Base-by-base conservation (phyloP, 2,888 invertebrate species). In the Pseudococcus longispinus region DNA sequence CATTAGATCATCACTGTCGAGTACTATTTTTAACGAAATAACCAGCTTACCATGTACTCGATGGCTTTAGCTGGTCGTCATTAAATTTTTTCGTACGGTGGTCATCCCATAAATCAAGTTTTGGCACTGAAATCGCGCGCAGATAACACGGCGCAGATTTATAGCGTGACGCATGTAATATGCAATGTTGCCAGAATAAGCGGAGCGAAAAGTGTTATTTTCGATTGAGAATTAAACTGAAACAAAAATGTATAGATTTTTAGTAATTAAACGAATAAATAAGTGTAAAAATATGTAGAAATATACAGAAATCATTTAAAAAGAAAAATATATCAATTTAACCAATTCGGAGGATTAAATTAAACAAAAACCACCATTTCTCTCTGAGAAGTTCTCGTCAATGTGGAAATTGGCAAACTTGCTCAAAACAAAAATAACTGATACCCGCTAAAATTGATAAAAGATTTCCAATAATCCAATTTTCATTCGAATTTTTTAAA, bases 71-170 rank as follows among this genome's bases (percentile, higher is more conserved):
- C 42, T 80, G 42, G 77, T 80, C 9, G 26, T 70, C 70, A 70
- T 70, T 70, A 70, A 29, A 29, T 29, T 70, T 70, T 42, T 80
- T n/a, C 77, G n/a, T 42, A 80, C 77, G 42, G 15, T 42, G 77
- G 42, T 80, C 77, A 80, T 80, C 23, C 77, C 77, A 80, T 80
- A 80, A 80, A 80, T 80, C 77, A 80, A 80, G 77, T 80, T 80
- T 42, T 70, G 70, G 70, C 70, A 70, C 13, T 70, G 70, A 70
- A 70, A 70, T 4, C 29, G 70, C 65, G 60, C 65, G 70, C 70
- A 70, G 70, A 70, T 70, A 29, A 26, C 15, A 70, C 70, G 70
- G 70, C 70, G 70, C 70, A 70, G 70, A 70, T 65, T 65, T 77
- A 42, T 80, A 8, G 20, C 23, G 42, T 80, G 77, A 80, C 42